Evolutionary conservation across 2,888 invertebrate species (phyloP), one percentile per base, ranked within the genome.

Genomic region (Megastigmus dorsalis): DNA sequence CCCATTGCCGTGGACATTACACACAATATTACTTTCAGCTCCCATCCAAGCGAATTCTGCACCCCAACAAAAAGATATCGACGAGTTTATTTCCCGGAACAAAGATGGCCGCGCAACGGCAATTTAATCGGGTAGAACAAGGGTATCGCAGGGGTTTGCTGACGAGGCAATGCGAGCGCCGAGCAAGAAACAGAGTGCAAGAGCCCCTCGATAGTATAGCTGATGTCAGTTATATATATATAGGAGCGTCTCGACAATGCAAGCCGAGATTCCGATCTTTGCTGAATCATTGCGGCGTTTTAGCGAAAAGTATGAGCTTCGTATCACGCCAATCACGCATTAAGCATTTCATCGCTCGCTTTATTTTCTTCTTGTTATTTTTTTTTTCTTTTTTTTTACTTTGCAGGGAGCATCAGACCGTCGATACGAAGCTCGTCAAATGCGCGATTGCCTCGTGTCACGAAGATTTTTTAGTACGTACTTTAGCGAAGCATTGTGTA

Each of bases 271-370:
- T 74, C 33, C 43, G 60, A 66, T 70, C 74, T 66, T 65, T 60
- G 60, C 70, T 70, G 70, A 70, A 48, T 74, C 59, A 52, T 63
- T 63, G 68, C 62, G 45, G 57, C 59, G 45, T 57, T 66, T 72
- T 72, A 66, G 36, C 30, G 20, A 55, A 26, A 41, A 48, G 41
- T 15, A 38, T 41, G 15, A 23, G 26, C 13, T 3, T 20, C 7
- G 13, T 38, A 69, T 52, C 26, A 36, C 38, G 59, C n/a, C 36
- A 48, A 57, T 48, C 57, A 36, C 3, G 13, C 23, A 20, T 10
- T 38, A 48, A 26, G 26, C 18, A 50, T 57, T 26, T 38, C 48
- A 6, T 45, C 0, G 6, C 23, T 28, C 18, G 23, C n/a, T 59
- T 41, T 55, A n/a, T n/a, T n/a, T n/a, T n/a, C n/a, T n/a, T n/a